Conservation (phyloP, 2,113 vertebrate species). For the Brevimyrus niger region DNA sequence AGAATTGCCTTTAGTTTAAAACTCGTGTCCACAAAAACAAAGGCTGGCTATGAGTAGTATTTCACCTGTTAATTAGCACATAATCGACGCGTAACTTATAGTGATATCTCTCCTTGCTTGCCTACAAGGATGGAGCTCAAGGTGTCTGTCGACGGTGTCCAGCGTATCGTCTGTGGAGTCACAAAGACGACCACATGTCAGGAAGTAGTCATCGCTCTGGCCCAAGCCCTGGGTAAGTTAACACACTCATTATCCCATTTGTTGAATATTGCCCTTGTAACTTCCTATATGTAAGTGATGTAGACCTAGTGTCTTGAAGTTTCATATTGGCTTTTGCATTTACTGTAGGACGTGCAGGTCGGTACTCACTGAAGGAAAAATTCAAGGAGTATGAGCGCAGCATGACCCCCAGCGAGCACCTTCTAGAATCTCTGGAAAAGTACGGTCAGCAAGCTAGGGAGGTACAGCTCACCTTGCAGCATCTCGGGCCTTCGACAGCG, state of each 20-base stretch:
- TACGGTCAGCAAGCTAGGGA: constrained; percentile 62
- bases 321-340: not conserved
- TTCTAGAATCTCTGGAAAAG: constrained; percentile 57
- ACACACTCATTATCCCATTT: not conserved
- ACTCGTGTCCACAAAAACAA: not conserved
- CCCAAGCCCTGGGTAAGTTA: constrained; percentile 57
- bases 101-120: not conserved
- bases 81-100: not conserved
- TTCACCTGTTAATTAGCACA: not conserved
- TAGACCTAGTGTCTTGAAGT: not conserved
- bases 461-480: constrained; percentile 58
- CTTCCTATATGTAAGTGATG: not conserved
- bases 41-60: not conserved
- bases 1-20: not conserved
- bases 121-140: constrained; percentile 60
- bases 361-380: constrained; percentile 61
- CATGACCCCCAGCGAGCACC: constrained; percentile 51
- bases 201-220: constrained; percentile 64
- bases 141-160: constrained; percentile 59
- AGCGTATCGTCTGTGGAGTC: constrained; percentile 63
- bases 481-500: constrained; percentile 41
- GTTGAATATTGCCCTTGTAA: not conserved
- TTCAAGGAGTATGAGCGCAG: constrained; percentile 64
- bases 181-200: constrained; percentile 64
- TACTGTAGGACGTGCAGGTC: constrained; percentile 57